These are phyloP conservation scores for Pristis pectinata DNA, from an alignment of 2,797 vertebrate species.

Conservation along the genomic window DNA sequence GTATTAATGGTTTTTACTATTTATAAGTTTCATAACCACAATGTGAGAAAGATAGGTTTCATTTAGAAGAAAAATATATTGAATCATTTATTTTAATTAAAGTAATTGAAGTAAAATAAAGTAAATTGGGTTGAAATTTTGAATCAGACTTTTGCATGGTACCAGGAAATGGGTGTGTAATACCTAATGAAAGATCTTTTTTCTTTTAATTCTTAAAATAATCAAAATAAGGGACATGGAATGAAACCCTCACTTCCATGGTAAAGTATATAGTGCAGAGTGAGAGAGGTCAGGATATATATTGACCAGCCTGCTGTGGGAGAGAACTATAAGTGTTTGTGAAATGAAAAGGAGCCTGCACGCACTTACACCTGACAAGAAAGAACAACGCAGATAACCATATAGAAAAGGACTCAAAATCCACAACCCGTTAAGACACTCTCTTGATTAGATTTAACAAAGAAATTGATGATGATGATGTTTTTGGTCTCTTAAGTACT, in stretches of 20 bases:
- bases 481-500: no score
- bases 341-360: not conserved
- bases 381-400: no score
- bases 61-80: conserved; percentile 48
- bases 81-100: not conserved
- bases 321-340: not conserved
- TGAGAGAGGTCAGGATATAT: not conserved
- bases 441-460: not conserved
- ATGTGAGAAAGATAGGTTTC: conserved; percentile 50
- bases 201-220: not conserved
- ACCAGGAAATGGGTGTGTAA: not conserved
- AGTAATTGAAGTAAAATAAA: conserved; percentile 45
- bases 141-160: not conserved
- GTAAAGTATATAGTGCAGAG: not conserved
- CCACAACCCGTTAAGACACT: not conserved
- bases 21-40: conserved; percentile 45
- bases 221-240: not conserved
- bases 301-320: not conserved
- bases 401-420: not conserved
- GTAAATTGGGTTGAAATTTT: not conserved
- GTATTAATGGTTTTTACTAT: conserved; percentile 45
- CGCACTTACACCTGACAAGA: not conserved
- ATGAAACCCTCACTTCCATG: not conserved
- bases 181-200: not conserved
- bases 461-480: no score